A percentile compares a stretch with the other conserved stretches of the same genome.
These are phyloP conservation scores for Dicrostonyx torquatus DNA, from an alignment of 2,797 vertebrate genomes.

Conservation along the genomic window DNA sequence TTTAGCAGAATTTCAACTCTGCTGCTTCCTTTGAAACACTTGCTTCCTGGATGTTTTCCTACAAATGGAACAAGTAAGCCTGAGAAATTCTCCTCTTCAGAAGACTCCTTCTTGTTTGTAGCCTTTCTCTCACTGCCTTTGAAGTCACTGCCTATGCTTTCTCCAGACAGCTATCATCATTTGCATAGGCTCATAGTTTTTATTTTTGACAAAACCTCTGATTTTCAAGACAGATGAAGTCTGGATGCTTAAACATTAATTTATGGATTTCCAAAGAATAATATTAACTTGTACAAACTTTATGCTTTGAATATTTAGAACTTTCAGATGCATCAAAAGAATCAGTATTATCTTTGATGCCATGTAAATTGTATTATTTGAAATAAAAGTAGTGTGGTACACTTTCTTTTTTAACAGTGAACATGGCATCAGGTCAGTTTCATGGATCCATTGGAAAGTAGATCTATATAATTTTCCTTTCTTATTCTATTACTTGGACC, in stretches of 20 bases:
- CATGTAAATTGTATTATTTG: not conserved
- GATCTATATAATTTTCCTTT: not conserved
- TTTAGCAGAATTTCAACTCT: slow-evolving; percentile 68
- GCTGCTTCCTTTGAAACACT: slow-evolving; percentile 35
- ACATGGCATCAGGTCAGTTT: not conserved
- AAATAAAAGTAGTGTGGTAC: slow-evolving; percentile 23
- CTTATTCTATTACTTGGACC: not conserved
- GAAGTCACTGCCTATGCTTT: not conserved
- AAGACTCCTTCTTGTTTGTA: not conserved
- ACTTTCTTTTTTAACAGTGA: not conserved
- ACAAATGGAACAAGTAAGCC: not conserved
- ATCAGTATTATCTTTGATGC: not conserved
- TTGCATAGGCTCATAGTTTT: not conserved
- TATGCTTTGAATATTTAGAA: not conserved
- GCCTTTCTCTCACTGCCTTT: not conserved
- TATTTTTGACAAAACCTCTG: slow-evolving; percentile 29
- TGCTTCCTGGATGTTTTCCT: slow-evolving; percentile 28
- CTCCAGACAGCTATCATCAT: not conserved
- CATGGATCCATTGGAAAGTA: not conserved
- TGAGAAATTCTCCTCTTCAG: not conserved
- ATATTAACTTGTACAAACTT: slow-evolving; percentile 46
- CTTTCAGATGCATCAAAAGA: not conserved
- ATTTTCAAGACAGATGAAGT: slow-evolving; percentile 27
- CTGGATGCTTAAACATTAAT: slow-evolving; percentile 41
- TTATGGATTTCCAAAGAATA: not conserved